Evolutionary conservation across 2,888 invertebrate genomes (phyloP), one percentile per base, ranked within the genome.

Genomic region (Eupithecia tripunctaria): DNA sequence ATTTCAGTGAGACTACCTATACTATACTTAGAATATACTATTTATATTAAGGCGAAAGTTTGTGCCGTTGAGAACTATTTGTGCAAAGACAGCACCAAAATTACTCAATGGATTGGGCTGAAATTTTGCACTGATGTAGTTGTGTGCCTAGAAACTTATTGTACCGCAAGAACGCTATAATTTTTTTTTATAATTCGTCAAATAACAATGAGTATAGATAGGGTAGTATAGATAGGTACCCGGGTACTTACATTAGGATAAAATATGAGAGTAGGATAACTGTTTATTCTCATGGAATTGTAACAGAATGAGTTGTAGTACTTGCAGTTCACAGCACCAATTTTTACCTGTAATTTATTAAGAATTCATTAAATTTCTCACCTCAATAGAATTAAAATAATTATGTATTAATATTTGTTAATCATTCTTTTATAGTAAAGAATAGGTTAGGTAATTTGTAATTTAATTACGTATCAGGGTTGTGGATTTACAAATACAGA

Each of bases 311-410:
- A 93, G 93, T 96, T 97, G 84, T 98, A 97, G 86, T 98, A 97
- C 90, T 97, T 97, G 90, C 98, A 98, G 88, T 98, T 98, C 0
- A 98, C 97, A 43, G 98, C 98, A 47, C 96, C 98, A 70, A 98
- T 94, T 87, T 96, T 95, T 5, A 95, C 87, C 95, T 95, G 88
- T 15, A 90, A 62, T 38, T 8, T 5, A 36, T 8, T 8, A 60
- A 29, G 18, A 6, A 29, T 29, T 29, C 7, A 29, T 15, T 29
- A 27, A 27, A 27, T 59, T 27, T 25, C 4, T n/a, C 7, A 18
- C 7, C n/a, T 47, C 0, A 7, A 47, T 8, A 15, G 0, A 18
- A 15, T 1, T 60, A 3, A 60, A 60, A 60, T 10, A 60, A 27
- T 18, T 60, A 56, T 25, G 1, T 12, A 2, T 56, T 2, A 14